Conservation (phyloP, 1,140 invertebrate genomes). For the Drosophila azteca region DNA sequence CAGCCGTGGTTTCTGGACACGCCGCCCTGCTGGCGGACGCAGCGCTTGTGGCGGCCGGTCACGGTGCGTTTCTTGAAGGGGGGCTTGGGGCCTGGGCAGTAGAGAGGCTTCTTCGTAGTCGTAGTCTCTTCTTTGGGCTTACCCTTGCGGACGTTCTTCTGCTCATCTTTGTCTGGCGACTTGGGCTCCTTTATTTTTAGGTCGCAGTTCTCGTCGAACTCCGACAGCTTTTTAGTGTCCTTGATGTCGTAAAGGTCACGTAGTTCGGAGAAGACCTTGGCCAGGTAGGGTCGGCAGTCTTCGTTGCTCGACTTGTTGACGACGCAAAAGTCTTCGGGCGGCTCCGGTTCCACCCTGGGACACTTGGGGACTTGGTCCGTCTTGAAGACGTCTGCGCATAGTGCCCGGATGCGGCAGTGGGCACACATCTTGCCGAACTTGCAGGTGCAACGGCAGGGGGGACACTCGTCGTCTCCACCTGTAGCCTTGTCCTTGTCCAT, state of each 20-base stretch:
- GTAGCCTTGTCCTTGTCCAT: neutral
- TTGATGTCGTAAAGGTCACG: conserved; percentile 71
- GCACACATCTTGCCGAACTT: conserved; percentile 61
- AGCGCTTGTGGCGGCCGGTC: conserved; percentile 54
- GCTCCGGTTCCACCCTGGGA: conserved; percentile 21
- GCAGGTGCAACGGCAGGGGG: conserved; percentile 66
- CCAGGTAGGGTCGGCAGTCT: conserved; percentile 65
- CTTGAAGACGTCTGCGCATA: conserved; percentile 68
- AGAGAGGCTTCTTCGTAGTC: neutral
- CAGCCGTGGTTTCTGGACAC: conserved; percentile 74
- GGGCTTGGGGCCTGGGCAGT: neutral
- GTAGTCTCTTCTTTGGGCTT: neutral
- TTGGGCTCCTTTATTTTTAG: neutral
- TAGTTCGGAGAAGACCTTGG: conserved; percentile 74
- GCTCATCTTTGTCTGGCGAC: neutral
- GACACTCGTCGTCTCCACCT: conserved; percentile 6
- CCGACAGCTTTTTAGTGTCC: conserved; percentile 37
- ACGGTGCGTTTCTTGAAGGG: conserved; percentile 7
- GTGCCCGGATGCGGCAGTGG: conserved; percentile 70
- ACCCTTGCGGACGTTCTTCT: neutral
- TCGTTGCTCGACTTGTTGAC: conserved; percentile 33
- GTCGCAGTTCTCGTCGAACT: conserved; percentile 43
- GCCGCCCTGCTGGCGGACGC: conserved; percentile 35
- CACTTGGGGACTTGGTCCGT: conserved; percentile 17
- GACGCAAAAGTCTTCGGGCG: conserved; percentile 46